These are phyloP conservation scores for Apodemus sylvaticus DNA, from an alignment of 2,113 vertebrate species.

Conservation along the genomic window DNA sequence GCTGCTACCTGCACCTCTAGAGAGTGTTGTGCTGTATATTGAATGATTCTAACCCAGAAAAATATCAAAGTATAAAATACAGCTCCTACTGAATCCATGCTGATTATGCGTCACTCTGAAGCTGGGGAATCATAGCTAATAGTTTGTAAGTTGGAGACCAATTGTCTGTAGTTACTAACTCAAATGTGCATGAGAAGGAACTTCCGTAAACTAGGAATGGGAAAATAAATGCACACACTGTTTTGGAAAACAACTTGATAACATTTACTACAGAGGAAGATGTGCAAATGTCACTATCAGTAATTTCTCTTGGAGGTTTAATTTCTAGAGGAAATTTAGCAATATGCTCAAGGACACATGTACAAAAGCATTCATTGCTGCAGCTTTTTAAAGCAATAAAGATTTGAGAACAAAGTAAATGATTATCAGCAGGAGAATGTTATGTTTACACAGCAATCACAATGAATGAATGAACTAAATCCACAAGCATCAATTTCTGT, in stretches of 20 bases:
- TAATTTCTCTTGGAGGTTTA: constrained; percentile 28
- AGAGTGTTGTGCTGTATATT: not conserved
- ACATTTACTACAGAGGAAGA: not conserved
- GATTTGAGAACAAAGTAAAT: constrained; percentile 32
- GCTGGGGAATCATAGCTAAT: not conserved
- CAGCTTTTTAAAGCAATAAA: constrained; percentile 43
- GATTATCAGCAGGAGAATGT: not conserved
- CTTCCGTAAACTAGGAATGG: not conserved
- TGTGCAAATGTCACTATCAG: not conserved
- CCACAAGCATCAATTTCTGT: not conserved
- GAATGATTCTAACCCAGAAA: not conserved
- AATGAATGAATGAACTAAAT: constrained; percentile 32
- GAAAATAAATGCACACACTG: not conserved
- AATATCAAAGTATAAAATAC: not conserved
- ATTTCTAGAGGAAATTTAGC: not conserved
- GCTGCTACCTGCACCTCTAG: not conserved
- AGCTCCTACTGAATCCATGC: not conserved
- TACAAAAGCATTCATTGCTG: not conserved
- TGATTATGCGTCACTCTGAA: not conserved
- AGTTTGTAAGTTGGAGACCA: not conserved
- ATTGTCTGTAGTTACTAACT: not conserved
- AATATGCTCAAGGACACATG: not conserved
- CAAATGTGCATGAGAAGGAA: not conserved
- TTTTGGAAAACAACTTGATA: not conserved
- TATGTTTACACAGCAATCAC: constrained; percentile 28